Percentiles rank a stretch among this genome's conserved stretches.
These are phyloP conservation scores for Tineola bisselliella DNA, from an alignment of 2,888 invertebrate genomes.

Conservation along the genomic window DNA sequence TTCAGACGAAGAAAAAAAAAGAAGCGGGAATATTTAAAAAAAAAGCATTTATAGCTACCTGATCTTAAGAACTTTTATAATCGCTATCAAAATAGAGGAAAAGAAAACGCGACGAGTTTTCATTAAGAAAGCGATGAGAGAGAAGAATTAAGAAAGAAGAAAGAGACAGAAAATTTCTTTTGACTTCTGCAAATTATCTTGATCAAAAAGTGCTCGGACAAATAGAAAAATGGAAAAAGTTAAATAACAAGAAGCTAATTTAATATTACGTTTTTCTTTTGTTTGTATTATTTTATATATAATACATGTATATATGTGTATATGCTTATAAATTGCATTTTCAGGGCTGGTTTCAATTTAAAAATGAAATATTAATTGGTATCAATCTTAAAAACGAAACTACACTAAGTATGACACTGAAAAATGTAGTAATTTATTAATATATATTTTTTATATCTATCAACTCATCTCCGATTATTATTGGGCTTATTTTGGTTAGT, in stretches of 20 bases:
- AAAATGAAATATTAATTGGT: too few relatives aligned
- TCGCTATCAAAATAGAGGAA: conserved; percentile 3
- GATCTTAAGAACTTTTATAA: background rate
- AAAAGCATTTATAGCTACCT: background rate
- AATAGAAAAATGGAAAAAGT: conserved; percentile 11
- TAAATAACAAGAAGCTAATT: background rate
- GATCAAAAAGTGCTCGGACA: conserved; percentile 4
- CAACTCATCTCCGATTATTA: too few relatives aligned
- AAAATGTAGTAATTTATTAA: too few relatives aligned
- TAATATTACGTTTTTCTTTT: background rate
- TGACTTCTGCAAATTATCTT: conserved; percentile 8
- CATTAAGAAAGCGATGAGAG: conserved; percentile 12
- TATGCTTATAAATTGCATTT: too few relatives aligned
- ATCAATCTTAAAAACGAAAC: too few relatives aligned
- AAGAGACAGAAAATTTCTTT: conserved; percentile 1
- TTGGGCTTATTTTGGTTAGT: too few relatives aligned
- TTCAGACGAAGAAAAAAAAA: background rate
- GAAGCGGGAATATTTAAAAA: background rate
- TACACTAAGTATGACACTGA: too few relatives aligned
- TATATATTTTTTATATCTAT: too few relatives aligned
- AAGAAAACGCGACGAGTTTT: background rate
- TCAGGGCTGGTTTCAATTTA: too few relatives aligned
- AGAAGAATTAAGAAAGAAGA: background rate
- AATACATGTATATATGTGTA: background rate
- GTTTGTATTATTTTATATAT: background rate